Evolutionary conservation across 2,888 invertebrate species (phyloP).

Genomic region (Agrochola macilenta): DNA sequence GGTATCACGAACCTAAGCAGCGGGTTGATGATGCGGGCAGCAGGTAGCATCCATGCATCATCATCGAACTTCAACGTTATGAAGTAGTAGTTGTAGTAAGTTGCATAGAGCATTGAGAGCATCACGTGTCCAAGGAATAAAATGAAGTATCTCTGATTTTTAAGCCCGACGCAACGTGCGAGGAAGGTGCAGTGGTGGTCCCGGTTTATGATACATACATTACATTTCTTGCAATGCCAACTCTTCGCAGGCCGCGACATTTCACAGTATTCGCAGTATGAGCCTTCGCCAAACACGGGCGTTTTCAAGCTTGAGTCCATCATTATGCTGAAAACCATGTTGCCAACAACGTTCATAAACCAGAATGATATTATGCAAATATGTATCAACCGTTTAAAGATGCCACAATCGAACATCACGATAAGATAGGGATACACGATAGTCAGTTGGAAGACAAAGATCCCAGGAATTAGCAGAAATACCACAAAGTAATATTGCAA

Average conservation of each 20-base stretch:
- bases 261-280: conserved; percentile 94
- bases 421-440: conserved; percentile 75
- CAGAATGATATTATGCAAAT: conserved; percentile 71
- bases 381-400: conserved; percentile 70
- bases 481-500: conserved; percentile 68
- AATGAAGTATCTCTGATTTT: conserved; percentile 95
- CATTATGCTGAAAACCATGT: conserved; percentile 76
- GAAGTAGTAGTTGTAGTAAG: conserved; percentile 92
- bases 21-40: conserved; percentile 74
- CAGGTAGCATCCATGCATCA: conserved; percentile 66
- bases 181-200: conserved; percentile 97
- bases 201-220: conserved; percentile 94
- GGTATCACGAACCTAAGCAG: conserved; percentile 67
- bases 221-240: conserved; percentile 96
- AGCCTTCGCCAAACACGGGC: conserved; percentile 57
- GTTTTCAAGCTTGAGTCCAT: conserved; percentile 73
- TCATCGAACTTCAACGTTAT: conserved; percentile 83
- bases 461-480: conserved; percentile 75
- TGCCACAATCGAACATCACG: conserved; percentile 68
- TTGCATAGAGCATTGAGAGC: conserved; percentile 92
- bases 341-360: conserved; percentile 80
- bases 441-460: conserved; percentile 76
- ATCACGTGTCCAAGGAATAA: conserved; percentile 93
- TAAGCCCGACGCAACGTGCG: conserved; percentile 95
- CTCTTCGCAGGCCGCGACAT: conserved; percentile 93